phyloP scores from a whole-genome alignment of 2,113 vertebrate species.

The Spea multiplicata region DNA sequence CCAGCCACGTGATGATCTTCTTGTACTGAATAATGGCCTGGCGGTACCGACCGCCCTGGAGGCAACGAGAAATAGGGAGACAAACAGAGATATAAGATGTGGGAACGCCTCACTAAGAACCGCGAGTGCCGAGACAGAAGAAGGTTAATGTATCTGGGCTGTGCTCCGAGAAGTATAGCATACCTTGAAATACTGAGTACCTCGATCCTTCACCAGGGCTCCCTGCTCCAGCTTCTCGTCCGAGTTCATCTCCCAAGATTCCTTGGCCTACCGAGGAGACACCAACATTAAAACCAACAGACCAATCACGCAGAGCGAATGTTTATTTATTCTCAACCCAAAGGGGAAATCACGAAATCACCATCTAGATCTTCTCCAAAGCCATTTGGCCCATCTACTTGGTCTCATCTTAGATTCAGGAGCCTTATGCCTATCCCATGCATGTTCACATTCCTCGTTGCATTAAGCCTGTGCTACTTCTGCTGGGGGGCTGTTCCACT shows the following conservation, averaged over 20 bases:
- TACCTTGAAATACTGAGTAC: constrained; percentile 95
- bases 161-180: constrained; percentile 10
- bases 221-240: constrained; percentile 92
- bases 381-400: too few species aligned
- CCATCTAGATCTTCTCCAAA: too few species aligned
- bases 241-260: constrained; percentile 95
- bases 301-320: background rate
- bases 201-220: constrained; percentile 87
- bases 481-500: too few species aligned
- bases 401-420: too few species aligned
- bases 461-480: too few species aligned
- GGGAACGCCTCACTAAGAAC: too few species aligned
- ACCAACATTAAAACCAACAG: background rate
- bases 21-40: constrained; percentile 88
- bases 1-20: constrained; percentile 92
- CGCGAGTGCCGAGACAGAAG: too few species aligned
- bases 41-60: constrained; percentile 88
- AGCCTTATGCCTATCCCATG: too few species aligned
- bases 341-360: too few species aligned
- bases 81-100: too few species aligned
- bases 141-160: too few species aligned
- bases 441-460: too few species aligned
- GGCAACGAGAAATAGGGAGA: background rate
- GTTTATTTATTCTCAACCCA: background rate
- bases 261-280: constrained; percentile 76